phyloP scores from a whole-genome alignment of 2,797 vertebrate species.

The Pseudotriccus pelzelni region DNA sequence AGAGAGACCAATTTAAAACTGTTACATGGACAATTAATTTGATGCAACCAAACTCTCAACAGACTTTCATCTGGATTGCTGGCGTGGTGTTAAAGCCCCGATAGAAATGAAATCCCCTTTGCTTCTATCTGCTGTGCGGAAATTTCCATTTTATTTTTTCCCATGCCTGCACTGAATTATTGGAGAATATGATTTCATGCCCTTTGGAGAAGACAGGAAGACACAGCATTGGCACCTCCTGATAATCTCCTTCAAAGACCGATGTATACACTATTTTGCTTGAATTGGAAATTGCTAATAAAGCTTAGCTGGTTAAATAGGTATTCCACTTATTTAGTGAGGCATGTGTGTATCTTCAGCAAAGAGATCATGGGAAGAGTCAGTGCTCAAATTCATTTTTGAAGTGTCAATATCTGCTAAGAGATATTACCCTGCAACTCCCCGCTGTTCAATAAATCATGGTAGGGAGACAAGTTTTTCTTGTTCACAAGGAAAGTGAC shows the following conservation, averaged over 20 bases:
- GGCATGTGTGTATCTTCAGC: not conserved
- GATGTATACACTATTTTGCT: not conserved
- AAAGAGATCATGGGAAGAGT: not conserved
- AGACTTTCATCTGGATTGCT: constrained; percentile 29
- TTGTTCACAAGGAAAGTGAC: constrained; percentile 21
- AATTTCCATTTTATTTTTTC: constrained; percentile 24
- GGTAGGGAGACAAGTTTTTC: constrained; percentile 34
- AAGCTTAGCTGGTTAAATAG: not conserved
- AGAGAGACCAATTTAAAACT: constrained; percentile 25
- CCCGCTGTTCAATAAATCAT: constrained; percentile 25
- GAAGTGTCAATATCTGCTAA: constrained; percentile 43
- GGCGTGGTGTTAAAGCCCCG: not conserved
- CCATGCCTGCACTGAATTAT: not conserved
- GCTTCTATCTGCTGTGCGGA: not conserved
- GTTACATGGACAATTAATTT: constrained; percentile 53
- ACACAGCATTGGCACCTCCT: not conserved
- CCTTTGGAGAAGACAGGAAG: not conserved
- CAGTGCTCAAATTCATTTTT: constrained; percentile 23
- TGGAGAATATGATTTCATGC: not conserved
- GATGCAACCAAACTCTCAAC: constrained; percentile 27
- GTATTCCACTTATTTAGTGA: not conserved
- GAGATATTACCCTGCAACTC: constrained; percentile 28
- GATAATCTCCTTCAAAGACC: not conserved
- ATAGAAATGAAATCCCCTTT: constrained; percentile 20
- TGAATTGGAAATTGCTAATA: not conserved